Evolutionary conservation across 2,797 vertebrate species (phyloP), one percentile per base, ranked within the genome.

Genomic region (Ctenochaetus hawaiiensis): DNA sequence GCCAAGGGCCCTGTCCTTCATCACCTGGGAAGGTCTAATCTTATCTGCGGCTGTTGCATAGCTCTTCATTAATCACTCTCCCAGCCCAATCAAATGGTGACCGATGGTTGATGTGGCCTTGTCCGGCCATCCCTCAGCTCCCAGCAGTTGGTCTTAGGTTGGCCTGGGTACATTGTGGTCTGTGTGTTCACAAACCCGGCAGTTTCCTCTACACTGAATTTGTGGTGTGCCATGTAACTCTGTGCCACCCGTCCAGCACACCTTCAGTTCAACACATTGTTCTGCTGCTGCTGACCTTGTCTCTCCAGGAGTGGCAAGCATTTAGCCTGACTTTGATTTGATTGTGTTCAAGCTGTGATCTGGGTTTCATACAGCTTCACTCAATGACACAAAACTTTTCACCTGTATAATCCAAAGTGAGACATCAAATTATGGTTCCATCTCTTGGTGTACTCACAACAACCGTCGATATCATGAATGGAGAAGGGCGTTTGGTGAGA

Each of bases 31-130:
- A 93, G 91, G 91, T 91, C 87, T 91, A 90, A 93, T 93, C 91
- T 93, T 93, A 92, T 94, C 93, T 90, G 88, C 45, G 72, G 78
- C 88, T 79, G 88, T 83, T 93, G 88, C 75, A 70, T 78, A 74
- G 83, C 83, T 91, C 75, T 87, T 92, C 92, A 94, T 94, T 91
- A 95, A 94, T 95, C 92, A 94, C 89, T 89, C 76, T 78, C 72
- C 65, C 16, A 52, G 85, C 72, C 89, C 78, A 91, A 88, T 94
- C 91, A 91, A 79, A 91, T 78, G 72, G 63, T 91, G 91, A 92
- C 82, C 87, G 91, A 93, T 91, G 85, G 86, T 74, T 87, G 85
- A 85, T 67, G 67, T 75, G 81, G 92, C 91, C 93, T 92, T 92
- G 91, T 87, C 85, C 41, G 56, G 75, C 75, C 78, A 82, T 89